phyloP scores from a whole-genome alignment of 2,113 vertebrate species.

The Albula glossodonta region DNA sequence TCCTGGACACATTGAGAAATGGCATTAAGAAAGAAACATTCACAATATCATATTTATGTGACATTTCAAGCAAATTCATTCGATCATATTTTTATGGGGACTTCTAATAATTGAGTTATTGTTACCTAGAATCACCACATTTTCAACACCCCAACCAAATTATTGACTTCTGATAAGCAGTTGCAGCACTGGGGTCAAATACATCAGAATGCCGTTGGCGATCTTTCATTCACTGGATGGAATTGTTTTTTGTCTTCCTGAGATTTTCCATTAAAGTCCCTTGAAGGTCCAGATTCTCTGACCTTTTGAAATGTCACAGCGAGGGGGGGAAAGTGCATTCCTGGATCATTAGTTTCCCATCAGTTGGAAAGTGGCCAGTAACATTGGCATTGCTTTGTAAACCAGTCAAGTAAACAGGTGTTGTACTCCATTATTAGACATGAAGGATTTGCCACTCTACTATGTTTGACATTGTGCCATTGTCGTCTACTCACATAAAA shows the following conservation, averaged over 20 bases:
- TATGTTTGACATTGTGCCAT: neutral
- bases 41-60: too few species aligned
- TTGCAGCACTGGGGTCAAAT: neutral
- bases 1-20: too few species aligned
- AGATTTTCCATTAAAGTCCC: neutral
- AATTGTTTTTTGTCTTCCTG: neutral
- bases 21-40: too few species aligned
- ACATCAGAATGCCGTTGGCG: neutral
- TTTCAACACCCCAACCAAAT: too few species aligned
- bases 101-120: too few species aligned
- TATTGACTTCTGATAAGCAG: too few species aligned
- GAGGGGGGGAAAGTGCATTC: neutral
- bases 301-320: neutral
- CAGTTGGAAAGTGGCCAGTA: neutral
- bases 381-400: too few species aligned
- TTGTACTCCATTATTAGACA: neutral
- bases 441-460: neutral
- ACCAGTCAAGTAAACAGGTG: neutral
- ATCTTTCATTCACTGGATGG: neutral
- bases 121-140: too few species aligned
- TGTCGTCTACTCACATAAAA: neutral
- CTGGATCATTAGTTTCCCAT: neutral
- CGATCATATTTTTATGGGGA: too few species aligned
- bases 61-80: too few species aligned
- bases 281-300: neutral